Conservation (phyloP, 2,888 invertebrate species). For the Rhamnusium bicolor region DNA sequence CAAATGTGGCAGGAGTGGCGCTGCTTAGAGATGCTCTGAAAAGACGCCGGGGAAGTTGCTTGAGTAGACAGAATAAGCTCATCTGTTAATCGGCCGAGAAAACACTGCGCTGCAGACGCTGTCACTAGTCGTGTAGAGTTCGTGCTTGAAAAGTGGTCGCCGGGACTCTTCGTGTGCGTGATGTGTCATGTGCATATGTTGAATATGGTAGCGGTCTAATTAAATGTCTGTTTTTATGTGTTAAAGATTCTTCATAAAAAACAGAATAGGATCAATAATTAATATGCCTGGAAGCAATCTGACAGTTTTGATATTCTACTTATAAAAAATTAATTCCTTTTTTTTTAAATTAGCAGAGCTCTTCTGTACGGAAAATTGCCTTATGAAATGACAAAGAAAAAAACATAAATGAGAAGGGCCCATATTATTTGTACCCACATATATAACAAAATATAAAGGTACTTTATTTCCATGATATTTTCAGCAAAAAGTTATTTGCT, state of each 20-base stretch:
- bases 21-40: conserved; percentile 24
- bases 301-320: background rate
- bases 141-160: conserved; percentile 12
- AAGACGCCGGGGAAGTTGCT: conserved; percentile 38
- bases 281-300: background rate
- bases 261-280: background rate
- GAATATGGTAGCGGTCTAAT: conserved; percentile 15
- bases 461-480: too few species aligned
- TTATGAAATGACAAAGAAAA: too few species aligned
- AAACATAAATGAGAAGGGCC: too few species aligned
- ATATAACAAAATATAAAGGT: too few species aligned
- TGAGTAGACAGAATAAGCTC: conserved; percentile 42
- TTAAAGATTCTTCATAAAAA: background rate
- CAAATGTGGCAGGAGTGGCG: conserved; percentile 23
- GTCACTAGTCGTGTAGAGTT: conserved; percentile 36
- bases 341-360: too few species aligned
- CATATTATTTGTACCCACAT: too few species aligned
- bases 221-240: conserved; percentile 6
- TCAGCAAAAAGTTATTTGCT: background rate
- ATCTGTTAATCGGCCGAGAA: conserved; percentile 45
- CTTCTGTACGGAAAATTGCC: too few species aligned
- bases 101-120: conserved; percentile 37
- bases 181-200: conserved; percentile 18
- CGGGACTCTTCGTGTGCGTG: conserved; percentile 3
- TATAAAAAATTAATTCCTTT: too few species aligned